These are phyloP conservation scores for Noctua janthina DNA, from an alignment of 2,888 invertebrate species.

Conservation along the genomic window DNA sequence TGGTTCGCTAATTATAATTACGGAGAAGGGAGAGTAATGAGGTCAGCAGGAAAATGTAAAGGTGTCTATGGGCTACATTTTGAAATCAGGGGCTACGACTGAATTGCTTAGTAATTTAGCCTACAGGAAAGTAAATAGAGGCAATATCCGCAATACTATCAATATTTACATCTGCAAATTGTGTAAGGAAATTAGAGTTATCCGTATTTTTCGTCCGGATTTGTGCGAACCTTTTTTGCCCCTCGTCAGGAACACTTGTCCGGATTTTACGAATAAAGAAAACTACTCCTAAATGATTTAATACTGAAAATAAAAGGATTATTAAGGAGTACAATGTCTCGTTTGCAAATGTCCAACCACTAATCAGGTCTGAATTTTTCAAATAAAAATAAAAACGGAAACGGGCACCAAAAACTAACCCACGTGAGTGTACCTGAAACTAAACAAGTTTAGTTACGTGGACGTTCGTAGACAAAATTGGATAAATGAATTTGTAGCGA, in stretches of 20 bases:
- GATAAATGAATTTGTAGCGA: neutral
- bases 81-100: neutral
- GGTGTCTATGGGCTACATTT: neutral
- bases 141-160: neutral
- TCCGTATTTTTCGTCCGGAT: neutral
- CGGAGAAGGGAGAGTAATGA: slow-evolving; percentile 20
- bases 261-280: neutral
- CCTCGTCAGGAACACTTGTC: neutral
- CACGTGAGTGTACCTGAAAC: neutral
- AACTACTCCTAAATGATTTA: neutral
- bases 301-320: neutral
- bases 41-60: slow-evolving; percentile 18
- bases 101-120: neutral
- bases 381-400: neutral
- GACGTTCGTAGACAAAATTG: slow-evolving; percentile 13
- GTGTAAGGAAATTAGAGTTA: neutral
- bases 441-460: slow-evolving; percentile 8
- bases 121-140: neutral
- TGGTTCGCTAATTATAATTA: slow-evolving; percentile 31
- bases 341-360: neutral
- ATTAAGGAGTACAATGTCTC: neutral
- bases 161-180: neutral
- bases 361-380: neutral
- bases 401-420: neutral
- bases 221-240: neutral